Conservation (phyloP, 2,888 invertebrate species). For the Eupithecia inturbata region DNA sequence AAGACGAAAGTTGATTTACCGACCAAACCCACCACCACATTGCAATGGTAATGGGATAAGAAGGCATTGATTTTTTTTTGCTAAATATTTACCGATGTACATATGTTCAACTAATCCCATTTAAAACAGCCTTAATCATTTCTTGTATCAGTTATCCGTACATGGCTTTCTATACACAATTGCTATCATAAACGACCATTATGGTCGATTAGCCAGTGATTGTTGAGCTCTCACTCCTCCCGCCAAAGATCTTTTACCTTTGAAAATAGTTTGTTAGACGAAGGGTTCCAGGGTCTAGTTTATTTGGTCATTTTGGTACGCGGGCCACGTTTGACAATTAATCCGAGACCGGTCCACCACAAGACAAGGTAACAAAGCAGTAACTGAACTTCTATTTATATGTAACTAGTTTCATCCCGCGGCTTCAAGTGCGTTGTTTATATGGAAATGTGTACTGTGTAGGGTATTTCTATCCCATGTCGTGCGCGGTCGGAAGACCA, state of each 20-base stretch:
- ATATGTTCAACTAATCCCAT: conserved; percentile 18
- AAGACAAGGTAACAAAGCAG: conserved; percentile 16
- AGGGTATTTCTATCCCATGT: too few species aligned
- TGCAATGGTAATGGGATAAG: background rate
- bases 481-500: too few species aligned
- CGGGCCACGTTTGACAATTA: conserved; percentile 75
- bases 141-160: conserved; percentile 43
- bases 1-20: too few species aligned
- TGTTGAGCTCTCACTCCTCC: conserved; percentile 27
- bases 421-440: too few species aligned
- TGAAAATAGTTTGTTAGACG: conserved; percentile 29
- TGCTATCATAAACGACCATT: conserved; percentile 48
- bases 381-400: background rate
- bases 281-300: conserved; percentile 49
- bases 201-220: conserved; percentile 45
- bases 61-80: background rate
- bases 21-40: background rate
- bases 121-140: conserved; percentile 36
- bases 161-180: conserved; percentile 46
- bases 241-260: conserved; percentile 21
- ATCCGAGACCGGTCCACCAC: conserved; percentile 57
- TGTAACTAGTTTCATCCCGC: too few species aligned
- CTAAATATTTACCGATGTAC: background rate
- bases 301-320: conserved; percentile 60
- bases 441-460: too few species aligned